Evolutionary conservation across 2,113 vertebrate genomes (phyloP), one percentile per base, ranked within the genome.

Genomic region (Archocentrus centrarchus): DNA sequence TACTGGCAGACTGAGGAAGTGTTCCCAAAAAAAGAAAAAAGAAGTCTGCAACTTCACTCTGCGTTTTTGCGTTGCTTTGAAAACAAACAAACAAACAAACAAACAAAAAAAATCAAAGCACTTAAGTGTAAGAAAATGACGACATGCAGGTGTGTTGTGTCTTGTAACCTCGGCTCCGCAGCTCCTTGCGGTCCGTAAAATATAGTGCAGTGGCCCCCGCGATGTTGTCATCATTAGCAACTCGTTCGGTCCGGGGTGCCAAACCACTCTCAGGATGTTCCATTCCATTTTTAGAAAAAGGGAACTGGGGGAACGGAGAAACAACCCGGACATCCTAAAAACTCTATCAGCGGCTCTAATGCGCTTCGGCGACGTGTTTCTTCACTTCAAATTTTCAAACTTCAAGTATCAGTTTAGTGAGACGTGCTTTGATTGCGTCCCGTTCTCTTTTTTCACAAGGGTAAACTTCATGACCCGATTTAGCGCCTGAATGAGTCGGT

Each of bases 201-300:
- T 18, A 41, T 50, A 55, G 44, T 75, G 66, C 83, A 87, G 70
- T 14, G 63, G 47, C 93, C 93, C 94, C 94, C 85, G 92, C 92
- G 85, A 91, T 60, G 93, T 91, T 93, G 85, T 22, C 22, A 22
- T 92, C 92, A 93, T 83, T 75, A 20, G 62, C 80, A 59, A 17
- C 66, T 79, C 59, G 35, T 4, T 82, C 27, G n/a, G 50, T 47
- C 57, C 24, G 32, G 24, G 59, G 61, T 59, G 84, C 88, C 79
- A 83, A 79, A 77, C 77, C 75, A 41, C 83, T 93, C 87, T 82
- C 82, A 64, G 91, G 83, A 91, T 83, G 92, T 94, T 86, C 93
- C 95, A 96, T 94, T 95, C 82, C 35, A 50, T 27, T 2, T 2
- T 18, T 10, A 53, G 37, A 20, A 39, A 14, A 14, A 8, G 37